Evolutionary conservation across 2,888 invertebrate species (phyloP).

Genomic region (Platycheirus albimanus): DNA sequence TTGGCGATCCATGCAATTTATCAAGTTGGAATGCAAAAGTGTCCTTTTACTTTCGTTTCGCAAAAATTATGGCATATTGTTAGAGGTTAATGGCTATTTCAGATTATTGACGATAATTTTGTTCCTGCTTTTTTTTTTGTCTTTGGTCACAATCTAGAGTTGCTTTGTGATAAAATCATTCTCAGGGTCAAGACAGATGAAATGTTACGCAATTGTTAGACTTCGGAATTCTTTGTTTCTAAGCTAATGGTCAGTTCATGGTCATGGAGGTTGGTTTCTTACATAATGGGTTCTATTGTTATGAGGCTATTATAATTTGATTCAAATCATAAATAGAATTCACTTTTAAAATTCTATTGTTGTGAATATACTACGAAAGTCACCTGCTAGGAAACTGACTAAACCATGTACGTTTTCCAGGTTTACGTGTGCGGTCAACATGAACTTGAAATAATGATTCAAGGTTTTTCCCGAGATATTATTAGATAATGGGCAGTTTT

Average conservation of each 20-base stretch:
- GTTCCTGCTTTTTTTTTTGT: neutral
- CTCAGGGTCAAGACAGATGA: conserved; percentile 44
- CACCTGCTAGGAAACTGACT: conserved; percentile 29
- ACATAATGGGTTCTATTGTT: conserved; percentile 46
- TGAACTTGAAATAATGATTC: neutral
- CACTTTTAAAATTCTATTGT: conserved; percentile 8
- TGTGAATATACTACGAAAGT: neutral
- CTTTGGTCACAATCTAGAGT: neutral
- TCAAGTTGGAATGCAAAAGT: conserved; percentile 65
- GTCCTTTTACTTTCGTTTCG: conserved; percentile 70
- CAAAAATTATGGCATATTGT: conserved; percentile 46
- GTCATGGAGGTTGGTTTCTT: conserved; percentile 10
- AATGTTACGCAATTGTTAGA: conserved; percentile 53
- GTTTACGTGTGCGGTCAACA: conserved; percentile 6
- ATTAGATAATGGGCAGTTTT: neutral
- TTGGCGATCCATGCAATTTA: conserved; percentile 58
- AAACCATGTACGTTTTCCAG: no score
- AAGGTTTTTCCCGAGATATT: neutral
- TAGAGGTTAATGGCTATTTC: conserved; percentile 61
- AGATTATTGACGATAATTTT: conserved; percentile 39
- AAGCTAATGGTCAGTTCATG: conserved; percentile 52
- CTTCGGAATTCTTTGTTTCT: conserved; percentile 18
- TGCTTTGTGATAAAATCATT: conserved; percentile 15
- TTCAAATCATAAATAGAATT: conserved; percentile 17
- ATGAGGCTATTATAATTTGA: conserved; percentile 21